These are phyloP conservation scores for Drosophila setifemur DNA, from an alignment of 1,140 invertebrate genomes.

Conservation along the genomic window DNA sequence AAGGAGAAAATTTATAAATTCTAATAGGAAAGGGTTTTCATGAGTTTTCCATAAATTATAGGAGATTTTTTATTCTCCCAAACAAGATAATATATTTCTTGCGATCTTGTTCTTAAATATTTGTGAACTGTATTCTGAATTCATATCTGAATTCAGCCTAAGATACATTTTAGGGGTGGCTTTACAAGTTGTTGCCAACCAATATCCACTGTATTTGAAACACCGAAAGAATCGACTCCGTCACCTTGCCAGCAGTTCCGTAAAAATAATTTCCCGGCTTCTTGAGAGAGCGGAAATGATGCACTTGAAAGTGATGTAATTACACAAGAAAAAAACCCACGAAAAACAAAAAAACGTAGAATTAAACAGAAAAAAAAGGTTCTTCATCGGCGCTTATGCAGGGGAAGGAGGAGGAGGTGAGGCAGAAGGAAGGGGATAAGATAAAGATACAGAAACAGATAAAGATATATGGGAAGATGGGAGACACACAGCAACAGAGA, in stretches of 20 bases:
- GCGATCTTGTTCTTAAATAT: too few species aligned
- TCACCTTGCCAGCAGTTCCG: conserved; percentile 18
- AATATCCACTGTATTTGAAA: background rate
- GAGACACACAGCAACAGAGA: conserved; percentile 9
- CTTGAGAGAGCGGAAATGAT: conserved; percentile 61
- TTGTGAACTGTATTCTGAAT: too few species aligned
- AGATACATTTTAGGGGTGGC: too few species aligned
- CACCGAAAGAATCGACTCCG: background rate
- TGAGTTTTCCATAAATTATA: too few species aligned
- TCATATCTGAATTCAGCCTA: too few species aligned
- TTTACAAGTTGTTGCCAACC: background rate
- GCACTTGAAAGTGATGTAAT: conserved; percentile 65
- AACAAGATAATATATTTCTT: too few species aligned
- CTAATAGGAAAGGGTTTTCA: too few species aligned
- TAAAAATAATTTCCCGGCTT: conserved; percentile 14
- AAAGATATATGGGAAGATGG: conserved; percentile 21
- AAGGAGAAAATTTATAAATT: too few species aligned
- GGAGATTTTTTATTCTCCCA: too few species aligned
- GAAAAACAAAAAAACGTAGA: conserved; percentile 35
- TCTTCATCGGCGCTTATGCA: conserved; percentile 28
- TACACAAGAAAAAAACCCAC: conserved; percentile 29
- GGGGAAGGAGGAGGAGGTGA: background rate
- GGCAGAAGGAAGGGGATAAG: background rate
- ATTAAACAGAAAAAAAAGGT: conserved; percentile 31
- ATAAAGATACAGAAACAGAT: too few species aligned